A percentile compares a stretch with the other conserved stretches of the same genome.
These are phyloP conservation scores for Delphinapterus leucas DNA, from an alignment of 2,113 vertebrate genomes.

Conservation along the genomic window DNA sequence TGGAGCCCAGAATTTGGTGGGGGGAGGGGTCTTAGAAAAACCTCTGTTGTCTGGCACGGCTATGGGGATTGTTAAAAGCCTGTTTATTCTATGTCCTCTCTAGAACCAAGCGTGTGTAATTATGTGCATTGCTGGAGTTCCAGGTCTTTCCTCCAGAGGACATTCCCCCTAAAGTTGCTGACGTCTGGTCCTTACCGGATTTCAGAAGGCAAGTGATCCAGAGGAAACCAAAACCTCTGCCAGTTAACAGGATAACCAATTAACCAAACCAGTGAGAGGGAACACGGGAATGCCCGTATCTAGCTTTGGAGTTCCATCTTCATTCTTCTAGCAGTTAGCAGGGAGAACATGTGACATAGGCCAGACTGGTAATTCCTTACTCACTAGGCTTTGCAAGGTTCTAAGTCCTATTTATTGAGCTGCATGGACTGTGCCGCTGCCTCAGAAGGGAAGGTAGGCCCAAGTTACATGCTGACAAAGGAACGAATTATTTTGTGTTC, in stretches of 20 bases:
- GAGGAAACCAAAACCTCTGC: constrained; percentile 69
- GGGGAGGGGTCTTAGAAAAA: background rate
- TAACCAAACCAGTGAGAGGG: constrained; percentile 71
- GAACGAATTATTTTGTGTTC: background rate
- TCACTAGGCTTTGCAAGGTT: background rate
- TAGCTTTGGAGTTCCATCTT: constrained; percentile 53
- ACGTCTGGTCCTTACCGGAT: constrained; percentile 55
- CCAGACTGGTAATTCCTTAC: constrained; percentile 21
- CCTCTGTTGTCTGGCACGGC: background rate
- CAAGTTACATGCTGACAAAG: background rate
- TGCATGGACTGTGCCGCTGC: background rate
- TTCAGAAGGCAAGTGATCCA: constrained; percentile 73
- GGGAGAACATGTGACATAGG: constrained; percentile 30
- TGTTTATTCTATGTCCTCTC: constrained; percentile 71
- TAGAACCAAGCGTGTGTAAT: constrained; percentile 69
- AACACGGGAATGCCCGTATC: constrained; percentile 20
- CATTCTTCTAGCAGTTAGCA: constrained; percentile 39
- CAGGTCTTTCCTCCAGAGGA: constrained; percentile 76
- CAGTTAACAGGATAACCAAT: constrained; percentile 74
- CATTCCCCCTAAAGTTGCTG: constrained; percentile 72
- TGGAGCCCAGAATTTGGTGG: background rate
- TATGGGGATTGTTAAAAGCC: constrained; percentile 67
- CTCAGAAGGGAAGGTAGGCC: constrained; percentile 2
- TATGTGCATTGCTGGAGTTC: constrained; percentile 66
- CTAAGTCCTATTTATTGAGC: constrained; percentile 21